Evolutionary conservation across 2,113 vertebrate genomes (phyloP).

Genomic region (Grammomys surdaster): DNA sequence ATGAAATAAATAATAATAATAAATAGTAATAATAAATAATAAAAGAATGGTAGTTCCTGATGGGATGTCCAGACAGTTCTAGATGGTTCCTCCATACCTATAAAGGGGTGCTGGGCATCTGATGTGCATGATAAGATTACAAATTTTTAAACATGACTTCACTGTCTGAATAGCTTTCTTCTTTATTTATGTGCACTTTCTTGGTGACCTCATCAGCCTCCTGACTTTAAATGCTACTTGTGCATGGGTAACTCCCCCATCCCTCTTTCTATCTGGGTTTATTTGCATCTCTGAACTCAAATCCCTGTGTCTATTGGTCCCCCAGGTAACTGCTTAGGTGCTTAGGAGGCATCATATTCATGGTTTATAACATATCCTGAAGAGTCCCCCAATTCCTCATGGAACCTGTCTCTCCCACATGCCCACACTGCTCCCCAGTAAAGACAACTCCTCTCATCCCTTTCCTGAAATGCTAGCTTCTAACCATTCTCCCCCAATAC

Average conservation of each 20-base stretch:
- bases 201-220: constrained; percentile 73
- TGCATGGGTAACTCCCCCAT: constrained; percentile 27
- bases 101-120: constrained; percentile 69
- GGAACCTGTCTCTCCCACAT: not conserved
- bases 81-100: not conserved
- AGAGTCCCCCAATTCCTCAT: not conserved
- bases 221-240: constrained; percentile 63
- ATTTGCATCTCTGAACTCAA: not conserved
- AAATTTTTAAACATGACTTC: constrained; percentile 75
- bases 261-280: not conserved
- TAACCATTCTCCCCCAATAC: not conserved
- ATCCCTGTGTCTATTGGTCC: not conserved
- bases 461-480: not conserved
- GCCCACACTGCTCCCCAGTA: not conserved
- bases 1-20: not conserved
- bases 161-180: constrained; percentile 80
- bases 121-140: constrained; percentile 67
- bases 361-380: not conserved
- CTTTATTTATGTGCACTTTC: constrained; percentile 77
- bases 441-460: not conserved
- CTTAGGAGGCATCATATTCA: not conserved
- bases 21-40: not conserved
- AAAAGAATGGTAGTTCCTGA: constrained; percentile 17
- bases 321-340: not conserved
- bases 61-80: constrained; percentile 39